Conservation (phyloP, 2,888 invertebrate species). For the Aquatica leii region DNA sequence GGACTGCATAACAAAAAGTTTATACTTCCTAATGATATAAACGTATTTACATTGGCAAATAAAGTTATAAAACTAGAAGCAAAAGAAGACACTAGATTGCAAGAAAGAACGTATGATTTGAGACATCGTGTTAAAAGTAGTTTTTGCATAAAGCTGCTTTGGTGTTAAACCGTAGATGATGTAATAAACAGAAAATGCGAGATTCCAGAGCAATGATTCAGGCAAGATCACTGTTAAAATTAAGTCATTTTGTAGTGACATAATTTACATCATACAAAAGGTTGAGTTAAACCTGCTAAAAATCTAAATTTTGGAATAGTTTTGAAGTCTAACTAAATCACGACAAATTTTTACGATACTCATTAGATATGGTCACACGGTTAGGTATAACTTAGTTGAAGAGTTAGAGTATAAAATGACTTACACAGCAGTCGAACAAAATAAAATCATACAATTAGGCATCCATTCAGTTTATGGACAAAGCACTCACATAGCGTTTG, state of each 20-base stretch:
- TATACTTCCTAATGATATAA: background rate
- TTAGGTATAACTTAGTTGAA: background rate
- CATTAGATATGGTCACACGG: background rate
- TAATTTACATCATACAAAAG: background rate
- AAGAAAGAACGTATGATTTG: constrained; percentile 9
- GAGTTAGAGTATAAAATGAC: background rate
- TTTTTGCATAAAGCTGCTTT: background rate
- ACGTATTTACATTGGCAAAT: constrained; percentile 6
- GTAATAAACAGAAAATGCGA: constrained; percentile 5
- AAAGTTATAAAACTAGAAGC: constrained; percentile 1
- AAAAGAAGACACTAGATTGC: no score
- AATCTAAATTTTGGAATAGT: background rate
- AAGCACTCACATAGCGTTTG: background rate
- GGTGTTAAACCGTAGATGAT: constrained; percentile 5
- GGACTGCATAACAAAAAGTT: constrained; percentile 4
- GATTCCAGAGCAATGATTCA: constrained; percentile 9
- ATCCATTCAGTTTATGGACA: background rate
- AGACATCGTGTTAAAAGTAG: constrained; percentile 5
- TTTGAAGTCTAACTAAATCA: background rate
- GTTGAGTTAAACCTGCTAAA: background rate
- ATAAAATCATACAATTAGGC: background rate
- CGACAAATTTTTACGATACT: background rate
- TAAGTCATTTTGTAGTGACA: constrained; percentile 2
- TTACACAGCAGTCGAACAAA: background rate
- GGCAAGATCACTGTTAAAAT: constrained; percentile 4